Percentiles rank a stretch among this genome's conserved stretches.
Evolutionary conservation across 1,140 invertebrate species (phyloP).

Genomic region (Lerema accius): DNA sequence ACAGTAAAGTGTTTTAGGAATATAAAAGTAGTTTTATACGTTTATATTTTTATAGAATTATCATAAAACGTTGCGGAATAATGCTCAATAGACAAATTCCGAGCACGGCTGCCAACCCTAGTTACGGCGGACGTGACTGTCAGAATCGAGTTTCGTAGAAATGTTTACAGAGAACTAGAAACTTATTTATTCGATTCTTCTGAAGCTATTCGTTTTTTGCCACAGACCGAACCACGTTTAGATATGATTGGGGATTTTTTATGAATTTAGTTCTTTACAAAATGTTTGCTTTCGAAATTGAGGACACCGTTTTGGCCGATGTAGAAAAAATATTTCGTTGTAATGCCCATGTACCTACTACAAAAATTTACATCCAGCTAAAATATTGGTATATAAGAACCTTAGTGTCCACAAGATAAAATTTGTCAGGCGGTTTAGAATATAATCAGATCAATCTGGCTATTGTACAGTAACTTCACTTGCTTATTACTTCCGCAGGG

Average conservation of each 20-base stretch:
- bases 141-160: slow-evolving; percentile 30
- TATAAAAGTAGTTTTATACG: no score
- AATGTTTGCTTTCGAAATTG: background rate
- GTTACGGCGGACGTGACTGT: slow-evolving; percentile 16
- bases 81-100: background rate
- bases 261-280: background rate
- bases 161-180: slow-evolving; percentile 31
- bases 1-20: no score
- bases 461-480: no score
- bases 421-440: no score
- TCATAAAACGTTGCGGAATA: background rate
- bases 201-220: slow-evolving; percentile 21
- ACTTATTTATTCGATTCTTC: slow-evolving; percentile 34
- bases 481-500: no score
- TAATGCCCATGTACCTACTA: background rate
- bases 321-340: background rate
- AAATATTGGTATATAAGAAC: no score
- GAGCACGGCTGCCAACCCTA: background rate
- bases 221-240: background rate
- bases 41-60: background rate
- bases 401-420: no score
- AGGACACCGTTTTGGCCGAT: background rate
- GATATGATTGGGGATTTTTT: background rate
- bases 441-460: no score
- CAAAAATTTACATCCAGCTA: no score